Conservation (phyloP, 2,888 invertebrate species). For the Eudemis profundana region DNA sequence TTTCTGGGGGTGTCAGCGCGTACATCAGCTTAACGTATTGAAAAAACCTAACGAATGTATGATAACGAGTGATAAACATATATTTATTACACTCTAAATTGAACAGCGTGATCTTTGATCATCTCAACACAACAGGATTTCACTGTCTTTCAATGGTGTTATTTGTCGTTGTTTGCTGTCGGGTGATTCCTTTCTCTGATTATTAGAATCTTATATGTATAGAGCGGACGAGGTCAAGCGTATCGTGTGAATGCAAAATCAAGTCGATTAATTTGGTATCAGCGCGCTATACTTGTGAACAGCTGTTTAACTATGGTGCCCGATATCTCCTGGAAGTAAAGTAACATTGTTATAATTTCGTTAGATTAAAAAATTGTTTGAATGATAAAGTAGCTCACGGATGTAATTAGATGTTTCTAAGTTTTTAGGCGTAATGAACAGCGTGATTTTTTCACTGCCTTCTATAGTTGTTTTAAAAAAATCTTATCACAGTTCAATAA, state of each 20-base stretch:
- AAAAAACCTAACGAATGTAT: too few species aligned
- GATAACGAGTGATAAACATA: background rate
- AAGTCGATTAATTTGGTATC: background rate
- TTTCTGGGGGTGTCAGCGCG: too few species aligned
- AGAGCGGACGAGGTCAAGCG: background rate
- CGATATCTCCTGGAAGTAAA: background rate
- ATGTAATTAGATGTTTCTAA: background rate
- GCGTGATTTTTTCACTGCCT: slow-evolving; percentile 7
- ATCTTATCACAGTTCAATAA: slow-evolving; percentile 12
- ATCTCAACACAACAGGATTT: background rate
- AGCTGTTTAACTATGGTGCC: background rate
- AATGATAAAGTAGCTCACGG: slow-evolving; percentile 14
- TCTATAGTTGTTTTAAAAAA: slow-evolving; percentile 17
- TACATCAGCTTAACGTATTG: too few species aligned
- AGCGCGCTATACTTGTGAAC: background rate
- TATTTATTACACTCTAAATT: background rate
- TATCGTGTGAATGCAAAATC: background rate
- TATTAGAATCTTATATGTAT: background rate
- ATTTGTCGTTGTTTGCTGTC: background rate
- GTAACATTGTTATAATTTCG: slow-evolving; percentile 3
- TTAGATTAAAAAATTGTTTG: slow-evolving; percentile 16
- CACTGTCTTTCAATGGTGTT: slow-evolving; percentile 1
- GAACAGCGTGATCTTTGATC: background rate
- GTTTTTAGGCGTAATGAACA: slow-evolving; percentile 10
- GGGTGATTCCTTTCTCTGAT: background rate